These are phyloP conservation scores for Eugnorisma glareosa DNA, from an alignment of 2,888 invertebrate genomes.

Conservation along the genomic window DNA sequence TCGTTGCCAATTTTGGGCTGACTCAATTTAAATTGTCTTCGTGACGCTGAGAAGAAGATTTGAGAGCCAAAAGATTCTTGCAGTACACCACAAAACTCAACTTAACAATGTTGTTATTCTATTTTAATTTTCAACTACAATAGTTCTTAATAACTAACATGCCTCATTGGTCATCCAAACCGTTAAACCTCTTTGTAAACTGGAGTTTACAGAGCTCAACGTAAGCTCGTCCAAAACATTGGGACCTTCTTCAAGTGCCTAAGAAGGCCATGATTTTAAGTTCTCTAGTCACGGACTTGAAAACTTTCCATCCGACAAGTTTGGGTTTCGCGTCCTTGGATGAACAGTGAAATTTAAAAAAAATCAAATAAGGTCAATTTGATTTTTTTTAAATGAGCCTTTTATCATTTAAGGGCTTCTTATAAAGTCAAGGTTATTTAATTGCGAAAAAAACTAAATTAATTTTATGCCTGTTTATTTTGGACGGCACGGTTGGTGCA, in stretches of 20 bases:
- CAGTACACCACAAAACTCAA: neutral
- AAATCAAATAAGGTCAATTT: too few species aligned
- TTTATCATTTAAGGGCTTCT: neutral
- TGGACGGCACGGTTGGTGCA: too few species aligned
- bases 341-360: neutral
- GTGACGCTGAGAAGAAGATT: too few species aligned
- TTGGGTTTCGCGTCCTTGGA: slow-evolving; percentile 1
- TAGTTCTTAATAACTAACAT: neutral
- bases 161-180: neutral
- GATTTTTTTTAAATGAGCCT: slow-evolving; percentile 1
- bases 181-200: neutral
- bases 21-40: too few species aligned
- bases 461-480: too few species aligned
- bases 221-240: neutral
- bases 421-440: neutral
- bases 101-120: neutral
- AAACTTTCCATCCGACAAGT: slow-evolving; percentile 22
- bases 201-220: neutral
- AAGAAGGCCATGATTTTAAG: neutral
- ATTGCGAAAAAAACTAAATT: neutral
- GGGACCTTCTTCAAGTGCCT: neutral
- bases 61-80: neutral
- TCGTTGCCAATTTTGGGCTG: too few species aligned
- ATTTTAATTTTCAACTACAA: neutral
- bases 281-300: slow-evolving; percentile 27